Percentiles rank a stretch among this genome's conserved stretches.
phyloP scores from a whole-genome alignment of 2,797 vertebrate species.

The Ceyx erithaca region DNA sequence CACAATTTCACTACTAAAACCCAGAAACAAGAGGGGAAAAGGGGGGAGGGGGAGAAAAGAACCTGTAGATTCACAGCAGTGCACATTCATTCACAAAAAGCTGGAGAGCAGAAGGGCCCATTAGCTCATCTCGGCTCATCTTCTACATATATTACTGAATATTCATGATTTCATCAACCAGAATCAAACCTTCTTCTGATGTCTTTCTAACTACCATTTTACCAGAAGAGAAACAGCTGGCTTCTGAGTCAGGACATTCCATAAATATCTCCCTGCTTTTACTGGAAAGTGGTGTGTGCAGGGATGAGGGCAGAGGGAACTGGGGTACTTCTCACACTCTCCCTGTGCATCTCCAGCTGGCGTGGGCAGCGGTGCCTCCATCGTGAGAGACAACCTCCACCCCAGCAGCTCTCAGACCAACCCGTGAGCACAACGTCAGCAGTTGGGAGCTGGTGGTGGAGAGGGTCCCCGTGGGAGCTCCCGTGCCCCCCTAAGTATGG shows the following conservation, averaged over 20 bases:
- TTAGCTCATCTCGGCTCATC: conserved; percentile 65
- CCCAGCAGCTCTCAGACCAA: not conserved
- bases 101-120: conserved; percentile 50
- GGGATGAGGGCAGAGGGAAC: conserved; percentile 58
- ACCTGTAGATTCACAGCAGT: not conserved
- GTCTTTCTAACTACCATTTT: conserved; percentile 74
- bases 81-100: conserved; percentile 62
- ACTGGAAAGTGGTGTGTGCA: conserved; percentile 51
- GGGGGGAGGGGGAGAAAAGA: not conserved
- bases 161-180: conserved; percentile 71
- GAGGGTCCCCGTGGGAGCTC: not conserved
- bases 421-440: rapidly evolving
- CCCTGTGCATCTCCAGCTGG: conserved; percentile 55
- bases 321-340: conserved; percentile 19
- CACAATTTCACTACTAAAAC: conserved; percentile 35
- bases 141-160: conserved; percentile 70
- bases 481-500: not conserved
- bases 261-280: conserved; percentile 71
- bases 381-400: not conserved
- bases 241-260: conserved; percentile 73
- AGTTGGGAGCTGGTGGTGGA: not conserved
- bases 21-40: not conserved
- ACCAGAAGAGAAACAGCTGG: conserved; percentile 75
- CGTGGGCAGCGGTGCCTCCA: conserved; percentile 45
- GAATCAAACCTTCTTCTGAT: conserved; percentile 73